phyloP scores from a whole-genome alignment of 2,113 vertebrate species.

The Recurvirostra avosetta region DNA sequence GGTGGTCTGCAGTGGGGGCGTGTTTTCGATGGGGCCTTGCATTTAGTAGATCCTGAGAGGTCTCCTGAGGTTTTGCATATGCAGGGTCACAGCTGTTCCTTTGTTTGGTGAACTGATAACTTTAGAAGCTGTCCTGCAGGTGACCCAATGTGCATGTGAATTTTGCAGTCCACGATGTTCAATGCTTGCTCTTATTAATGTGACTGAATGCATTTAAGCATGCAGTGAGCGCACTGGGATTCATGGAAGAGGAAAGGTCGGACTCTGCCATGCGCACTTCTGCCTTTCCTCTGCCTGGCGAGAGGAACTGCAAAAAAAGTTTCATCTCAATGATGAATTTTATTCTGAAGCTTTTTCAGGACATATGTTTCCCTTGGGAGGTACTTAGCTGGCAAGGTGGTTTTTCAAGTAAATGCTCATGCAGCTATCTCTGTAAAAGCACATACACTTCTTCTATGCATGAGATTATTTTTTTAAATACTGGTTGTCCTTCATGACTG shows the following conservation, averaged over 20 bases:
- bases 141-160: background rate
- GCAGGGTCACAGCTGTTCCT: background rate
- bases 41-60: background rate
- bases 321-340: background rate
- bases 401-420: background rate
- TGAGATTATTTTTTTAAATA: background rate
- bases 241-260: background rate
- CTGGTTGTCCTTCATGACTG: background rate
- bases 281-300: background rate
- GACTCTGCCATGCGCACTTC: accelerated
- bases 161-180: background rate
- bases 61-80: background rate
- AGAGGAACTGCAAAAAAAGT: background rate
- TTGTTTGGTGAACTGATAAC: background rate
- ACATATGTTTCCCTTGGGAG: background rate
- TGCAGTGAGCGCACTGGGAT: background rate
- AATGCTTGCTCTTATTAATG: background rate
- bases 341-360: background rate
- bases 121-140: constrained; percentile 15
- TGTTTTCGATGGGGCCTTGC: background rate
- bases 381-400: background rate
- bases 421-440: background rate
- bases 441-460: background rate
- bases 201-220: background rate
- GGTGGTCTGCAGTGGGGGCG: background rate